Evolutionary conservation across 2,888 invertebrate species (phyloP).

Genomic region (Drosophila flavopinicola): DNA sequence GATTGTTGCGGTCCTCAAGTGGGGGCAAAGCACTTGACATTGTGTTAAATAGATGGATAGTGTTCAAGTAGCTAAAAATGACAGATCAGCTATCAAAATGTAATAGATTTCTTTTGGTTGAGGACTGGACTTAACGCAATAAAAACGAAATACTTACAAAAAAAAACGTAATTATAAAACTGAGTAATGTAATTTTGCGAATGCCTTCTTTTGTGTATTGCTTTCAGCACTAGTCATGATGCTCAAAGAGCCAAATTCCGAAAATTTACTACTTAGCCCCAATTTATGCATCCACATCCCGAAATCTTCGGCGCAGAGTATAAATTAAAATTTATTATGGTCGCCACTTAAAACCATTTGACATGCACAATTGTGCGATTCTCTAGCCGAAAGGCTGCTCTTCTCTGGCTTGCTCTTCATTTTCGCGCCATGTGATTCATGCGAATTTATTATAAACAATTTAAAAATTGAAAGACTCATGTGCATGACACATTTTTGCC

Average conservation of each 20-base stretch:
- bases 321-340: slow-evolving; percentile 71
- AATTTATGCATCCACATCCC: background rate
- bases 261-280: background rate
- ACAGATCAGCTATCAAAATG: background rate
- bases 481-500: slow-evolving; percentile 64
- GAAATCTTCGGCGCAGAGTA: slow-evolving; percentile 27
- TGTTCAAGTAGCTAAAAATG: background rate
- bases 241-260: background rate
- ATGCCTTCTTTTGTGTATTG: background rate
- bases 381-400: slow-evolving; percentile 30
- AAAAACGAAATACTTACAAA: background rate
- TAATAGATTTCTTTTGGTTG: background rate
- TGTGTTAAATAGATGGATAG: slow-evolving; percentile 7
- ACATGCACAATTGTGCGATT: slow-evolving; percentile 59
- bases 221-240: background rate
- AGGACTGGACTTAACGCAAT: too few species aligned
- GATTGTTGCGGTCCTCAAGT: slow-evolving; percentile 7
- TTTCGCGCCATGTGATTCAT: slow-evolving; percentile 53
- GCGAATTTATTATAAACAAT: slow-evolving; percentile 72
- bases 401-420: slow-evolving; percentile 10
- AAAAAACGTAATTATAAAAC: too few species aligned
- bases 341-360: slow-evolving; percentile 70
- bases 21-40: slow-evolving; percentile 19
- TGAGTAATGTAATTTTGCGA: too few species aligned
- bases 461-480: slow-evolving; percentile 48